These are phyloP conservation scores for Synergus gifuensis DNA, from an alignment of 2,888 invertebrate genomes.

Conservation along the genomic window DNA sequence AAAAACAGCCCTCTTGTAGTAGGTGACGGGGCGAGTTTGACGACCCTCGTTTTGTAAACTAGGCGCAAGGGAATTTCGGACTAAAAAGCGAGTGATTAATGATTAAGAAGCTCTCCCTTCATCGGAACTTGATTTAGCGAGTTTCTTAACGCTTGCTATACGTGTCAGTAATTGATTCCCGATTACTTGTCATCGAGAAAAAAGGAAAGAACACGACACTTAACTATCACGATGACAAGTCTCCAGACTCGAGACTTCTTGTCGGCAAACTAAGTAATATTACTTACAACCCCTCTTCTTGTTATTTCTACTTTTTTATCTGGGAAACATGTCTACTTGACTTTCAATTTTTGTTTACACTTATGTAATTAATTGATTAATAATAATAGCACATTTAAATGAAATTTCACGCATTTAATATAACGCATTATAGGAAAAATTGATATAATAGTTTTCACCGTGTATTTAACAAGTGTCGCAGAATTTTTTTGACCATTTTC, in stretches of 20 bases:
- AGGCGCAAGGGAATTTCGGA: constrained; percentile 75
- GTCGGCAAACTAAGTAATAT: background rate
- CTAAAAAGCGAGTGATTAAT: constrained; percentile 77
- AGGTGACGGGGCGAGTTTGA: constrained; percentile 73
- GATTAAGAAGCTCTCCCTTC: constrained; percentile 60
- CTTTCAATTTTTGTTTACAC: background rate
- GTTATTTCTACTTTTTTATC: no score
- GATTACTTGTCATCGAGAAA: constrained; percentile 65
- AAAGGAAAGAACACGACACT: constrained; percentile 1
- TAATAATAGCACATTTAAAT: no score
- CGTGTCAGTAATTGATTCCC: constrained; percentile 70
- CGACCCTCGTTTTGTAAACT: constrained; percentile 75
- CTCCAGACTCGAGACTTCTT: background rate
- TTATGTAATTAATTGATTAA: background rate
- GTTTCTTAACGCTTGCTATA: constrained; percentile 63
- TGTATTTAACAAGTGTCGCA: no score
- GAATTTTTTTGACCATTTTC: background rate
- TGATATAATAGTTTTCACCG: no score
- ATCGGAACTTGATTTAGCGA: constrained; percentile 44
- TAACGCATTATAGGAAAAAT: no score
- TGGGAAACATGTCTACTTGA: background rate
- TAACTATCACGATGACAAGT: background rate
- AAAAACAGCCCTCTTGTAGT: constrained; percentile 68
- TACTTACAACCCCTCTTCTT: background rate
- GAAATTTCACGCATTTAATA: no score